Evolutionary conservation across 1,140 invertebrate genomes (phyloP).

Genomic region (Leptinotarsa lineolata): DNA sequence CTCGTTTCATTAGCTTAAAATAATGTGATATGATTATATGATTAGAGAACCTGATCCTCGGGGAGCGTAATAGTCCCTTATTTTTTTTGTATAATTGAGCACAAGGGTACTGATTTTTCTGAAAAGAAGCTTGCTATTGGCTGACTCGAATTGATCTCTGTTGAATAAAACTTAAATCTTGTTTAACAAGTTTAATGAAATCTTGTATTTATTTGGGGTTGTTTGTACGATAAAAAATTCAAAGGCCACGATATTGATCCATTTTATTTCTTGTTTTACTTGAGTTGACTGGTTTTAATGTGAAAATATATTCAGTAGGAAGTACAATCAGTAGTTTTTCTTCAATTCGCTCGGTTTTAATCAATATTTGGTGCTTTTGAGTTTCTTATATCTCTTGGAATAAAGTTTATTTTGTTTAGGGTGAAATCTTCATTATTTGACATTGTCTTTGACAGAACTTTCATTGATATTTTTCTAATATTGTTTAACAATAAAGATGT

Average conservation of each 20-base stretch:
- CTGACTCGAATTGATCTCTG: constrained; percentile 29
- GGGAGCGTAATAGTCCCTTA: constrained; percentile 8
- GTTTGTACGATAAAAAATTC: constrained; percentile 23
- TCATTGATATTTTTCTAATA: constrained; percentile 21
- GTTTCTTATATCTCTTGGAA: constrained; percentile 17
- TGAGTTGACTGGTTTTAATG: not conserved
- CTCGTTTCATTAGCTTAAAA: constrained; percentile 31
- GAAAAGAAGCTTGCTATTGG: constrained; percentile 29
- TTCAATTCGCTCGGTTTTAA: not conserved
- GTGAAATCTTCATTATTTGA: constrained; percentile 20
- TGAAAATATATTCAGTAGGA: constrained; percentile 11
- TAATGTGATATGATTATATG: constrained; percentile 29
- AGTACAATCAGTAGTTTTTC: constrained; percentile 11
- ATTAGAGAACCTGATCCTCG: constrained; percentile 19
- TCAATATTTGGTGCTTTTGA: constrained; percentile 22
- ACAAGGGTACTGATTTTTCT: constrained; percentile 30
- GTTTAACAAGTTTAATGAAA: constrained; percentile 15
- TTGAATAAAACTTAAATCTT: constrained; percentile 22
- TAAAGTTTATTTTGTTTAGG: constrained; percentile 13
- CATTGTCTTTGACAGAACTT: constrained; percentile 21
- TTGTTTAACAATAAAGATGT: constrained; percentile 24
- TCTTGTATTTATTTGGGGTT: constrained; percentile 2
- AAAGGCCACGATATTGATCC: constrained; percentile 22
- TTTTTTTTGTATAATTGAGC: constrained; percentile 28
- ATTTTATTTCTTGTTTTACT: not conserved